Evolutionary conservation across 2,797 vertebrate species (phyloP).

Genomic region (Bovichtus diacanthus): DNA sequence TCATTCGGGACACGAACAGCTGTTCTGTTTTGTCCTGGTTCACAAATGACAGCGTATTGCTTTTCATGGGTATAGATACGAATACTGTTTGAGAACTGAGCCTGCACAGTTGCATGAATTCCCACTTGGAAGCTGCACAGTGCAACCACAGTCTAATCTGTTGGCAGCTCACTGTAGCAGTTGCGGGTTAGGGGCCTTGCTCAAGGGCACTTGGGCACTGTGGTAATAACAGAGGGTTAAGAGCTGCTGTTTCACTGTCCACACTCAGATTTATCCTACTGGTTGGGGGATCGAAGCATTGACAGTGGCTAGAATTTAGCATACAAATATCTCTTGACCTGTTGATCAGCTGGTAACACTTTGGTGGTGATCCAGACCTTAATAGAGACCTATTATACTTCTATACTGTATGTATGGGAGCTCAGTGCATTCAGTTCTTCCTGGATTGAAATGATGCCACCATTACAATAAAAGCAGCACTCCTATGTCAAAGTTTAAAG

Average conservation of each 20-base stretch:
- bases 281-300: background rate
- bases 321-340: constrained; percentile 8
- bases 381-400: background rate
- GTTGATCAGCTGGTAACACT: background rate
- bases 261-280: background rate
- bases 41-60: too few relatives aligned
- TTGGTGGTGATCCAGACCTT: background rate
- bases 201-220: constrained; percentile 8
- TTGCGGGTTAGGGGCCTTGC: background rate
- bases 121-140: background rate
- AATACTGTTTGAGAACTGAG: too few relatives aligned
- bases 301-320: background rate
- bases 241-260: background rate
- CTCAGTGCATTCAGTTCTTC: background rate
- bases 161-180: constrained; percentile 18
- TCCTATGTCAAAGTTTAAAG: background rate
- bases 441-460: background rate
- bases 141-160: background rate
- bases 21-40: too few relatives aligned
- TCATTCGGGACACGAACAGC: too few relatives aligned
- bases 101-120: background rate
- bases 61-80: too few relatives aligned
- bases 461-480: background rate
- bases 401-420: background rate
- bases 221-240: background rate